Percentiles rank a stretch among this genome's conserved stretches.
phyloP scores from a whole-genome alignment of 2,888 invertebrate genomes.

The Elgonia sp. region DNA sequence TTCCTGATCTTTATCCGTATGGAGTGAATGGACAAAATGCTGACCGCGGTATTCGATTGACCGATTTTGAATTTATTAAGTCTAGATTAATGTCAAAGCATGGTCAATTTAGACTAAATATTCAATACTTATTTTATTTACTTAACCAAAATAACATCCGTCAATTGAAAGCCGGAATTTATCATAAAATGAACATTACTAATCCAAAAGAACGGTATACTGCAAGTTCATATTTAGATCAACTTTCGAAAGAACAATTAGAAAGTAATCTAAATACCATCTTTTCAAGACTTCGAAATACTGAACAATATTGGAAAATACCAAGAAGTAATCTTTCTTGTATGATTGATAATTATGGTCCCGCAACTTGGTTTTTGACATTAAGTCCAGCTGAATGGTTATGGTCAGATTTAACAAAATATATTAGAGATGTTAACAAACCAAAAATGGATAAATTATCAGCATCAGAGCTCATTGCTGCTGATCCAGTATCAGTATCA shows the following conservation, averaged over 20 bases:
- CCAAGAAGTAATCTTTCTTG: slow-evolving; percentile 57
- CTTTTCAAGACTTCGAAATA: slow-evolving; percentile 57
- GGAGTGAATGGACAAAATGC: slow-evolving; percentile 50
- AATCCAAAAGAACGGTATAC: slow-evolving; percentile 42
- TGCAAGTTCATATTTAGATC: not conserved
- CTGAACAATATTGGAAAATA: slow-evolving; percentile 72
- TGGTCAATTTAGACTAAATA: slow-evolving; percentile 78
- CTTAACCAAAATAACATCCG: slow-evolving; percentile 78
- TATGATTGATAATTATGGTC: slow-evolving; percentile 77
- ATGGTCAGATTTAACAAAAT: slow-evolving; percentile 67
- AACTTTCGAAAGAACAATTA: slow-evolving; percentile 74
- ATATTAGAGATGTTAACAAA: slow-evolving; percentile 64
- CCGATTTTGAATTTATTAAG: slow-evolving; percentile 77
- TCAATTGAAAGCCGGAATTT: slow-evolving; percentile 73
- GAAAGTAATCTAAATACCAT: slow-evolving; percentile 75
- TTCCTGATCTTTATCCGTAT: slow-evolving; percentile 76
- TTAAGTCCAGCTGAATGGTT: slow-evolving; percentile 73
- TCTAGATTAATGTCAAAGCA: slow-evolving; percentile 77
- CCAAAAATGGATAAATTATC: slow-evolving; percentile 78
- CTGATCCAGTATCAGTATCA: slow-evolving; percentile 80
- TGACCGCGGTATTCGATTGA: slow-evolving; percentile 65
- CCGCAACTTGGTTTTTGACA: slow-evolving; percentile 79
- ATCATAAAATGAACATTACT: slow-evolving; percentile 54
- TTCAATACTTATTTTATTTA: slow-evolving; percentile 79
- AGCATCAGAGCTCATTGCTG: slow-evolving; percentile 67